Conservation (phyloP, 2,797 vertebrate genomes). For the Pangasius sanitwongsei region DNA sequence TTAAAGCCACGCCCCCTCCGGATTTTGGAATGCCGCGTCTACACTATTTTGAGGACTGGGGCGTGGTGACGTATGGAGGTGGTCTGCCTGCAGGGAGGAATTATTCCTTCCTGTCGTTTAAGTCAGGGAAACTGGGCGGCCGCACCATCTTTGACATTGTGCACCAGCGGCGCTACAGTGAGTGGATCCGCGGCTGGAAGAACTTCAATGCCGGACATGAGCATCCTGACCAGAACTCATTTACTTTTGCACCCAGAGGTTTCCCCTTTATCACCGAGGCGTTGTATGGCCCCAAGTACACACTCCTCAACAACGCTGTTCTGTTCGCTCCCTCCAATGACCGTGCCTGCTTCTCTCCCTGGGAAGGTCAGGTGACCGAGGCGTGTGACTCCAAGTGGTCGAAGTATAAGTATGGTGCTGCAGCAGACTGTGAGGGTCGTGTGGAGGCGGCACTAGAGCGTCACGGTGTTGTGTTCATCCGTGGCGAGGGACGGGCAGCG, state of each 20-base stretch:
- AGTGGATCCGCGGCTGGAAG: conserved; percentile 95
- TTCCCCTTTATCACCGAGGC: conserved; percentile 96
- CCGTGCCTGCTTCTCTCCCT: conserved; percentile 89
- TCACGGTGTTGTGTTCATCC: conserved; percentile 88
- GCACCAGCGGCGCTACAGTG: conserved; percentile 91
- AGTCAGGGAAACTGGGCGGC: conserved; percentile 96
- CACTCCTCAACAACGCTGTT: conserved; percentile 90
- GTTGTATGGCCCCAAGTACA: conserved; percentile 95
- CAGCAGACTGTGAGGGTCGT: conserved; percentile 85
- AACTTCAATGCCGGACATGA: conserved; percentile 98
- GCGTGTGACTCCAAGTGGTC: conserved; percentile 96
- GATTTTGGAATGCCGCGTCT: conserved; percentile 86
- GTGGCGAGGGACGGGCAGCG: conserved; percentile 86
- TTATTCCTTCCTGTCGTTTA: conserved; percentile 92
- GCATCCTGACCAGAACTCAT: conserved; percentile 96
- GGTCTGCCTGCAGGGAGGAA: conserved; percentile 84
- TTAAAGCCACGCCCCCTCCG: conserved; percentile 81
- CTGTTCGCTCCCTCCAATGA: conserved; percentile 86
- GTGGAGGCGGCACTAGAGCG: conserved; percentile 84
- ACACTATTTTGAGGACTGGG: conserved; percentile 98
- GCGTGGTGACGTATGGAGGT: conserved; percentile 94
- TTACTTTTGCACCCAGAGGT: conserved; percentile 92
- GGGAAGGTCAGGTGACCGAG: conserved; percentile 96
- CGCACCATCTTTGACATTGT: conserved; percentile 97
- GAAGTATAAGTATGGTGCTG: conserved; percentile 88